These are phyloP conservation scores for Hyles euphorbiae DNA, from an alignment of 1,140 invertebrate genomes.

Conservation along the genomic window DNA sequence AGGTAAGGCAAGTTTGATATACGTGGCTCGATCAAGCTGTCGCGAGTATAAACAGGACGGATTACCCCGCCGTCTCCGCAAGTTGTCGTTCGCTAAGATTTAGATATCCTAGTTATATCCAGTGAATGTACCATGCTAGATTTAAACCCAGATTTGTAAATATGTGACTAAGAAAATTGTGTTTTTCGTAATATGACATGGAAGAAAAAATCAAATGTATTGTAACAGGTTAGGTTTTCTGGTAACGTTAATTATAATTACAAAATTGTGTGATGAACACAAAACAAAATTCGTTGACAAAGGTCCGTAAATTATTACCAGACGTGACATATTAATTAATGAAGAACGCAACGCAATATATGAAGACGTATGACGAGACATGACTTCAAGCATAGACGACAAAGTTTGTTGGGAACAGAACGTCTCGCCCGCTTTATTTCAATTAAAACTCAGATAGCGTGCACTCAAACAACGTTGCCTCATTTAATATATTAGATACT, in stretches of 20 bases:
- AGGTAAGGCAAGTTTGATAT: constrained; percentile 12
- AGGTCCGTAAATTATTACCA: neutral
- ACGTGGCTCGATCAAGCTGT: constrained; percentile 14
- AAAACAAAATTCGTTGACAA: no score
- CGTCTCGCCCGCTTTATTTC: constrained; percentile 21
- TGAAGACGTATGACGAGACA: constrained; percentile 1
- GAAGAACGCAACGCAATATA: constrained; percentile 9
- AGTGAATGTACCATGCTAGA: no score
- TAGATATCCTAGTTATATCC: no score
- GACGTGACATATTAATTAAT: constrained; percentile 7
- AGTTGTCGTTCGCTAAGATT: neutral
- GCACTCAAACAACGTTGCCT: constrained; percentile 12
- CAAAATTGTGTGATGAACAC: no score
- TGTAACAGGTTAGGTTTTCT: no score
- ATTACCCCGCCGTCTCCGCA: constrained; percentile 3
- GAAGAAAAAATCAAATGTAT: no score
- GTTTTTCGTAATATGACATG: no score
- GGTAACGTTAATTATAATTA: no score
- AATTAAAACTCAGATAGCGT: constrained; percentile 31
- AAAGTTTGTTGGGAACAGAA: constrained; percentile 9
- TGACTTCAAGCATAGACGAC: constrained; percentile 9
- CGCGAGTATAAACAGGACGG: constrained; percentile 13
- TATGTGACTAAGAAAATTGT: no score
- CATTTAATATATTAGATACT: constrained; percentile 26
- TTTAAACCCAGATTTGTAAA: neutral